Evolutionary conservation across 2,113 vertebrate species (phyloP).

Genomic region (Atherinomorus stipes): DNA sequence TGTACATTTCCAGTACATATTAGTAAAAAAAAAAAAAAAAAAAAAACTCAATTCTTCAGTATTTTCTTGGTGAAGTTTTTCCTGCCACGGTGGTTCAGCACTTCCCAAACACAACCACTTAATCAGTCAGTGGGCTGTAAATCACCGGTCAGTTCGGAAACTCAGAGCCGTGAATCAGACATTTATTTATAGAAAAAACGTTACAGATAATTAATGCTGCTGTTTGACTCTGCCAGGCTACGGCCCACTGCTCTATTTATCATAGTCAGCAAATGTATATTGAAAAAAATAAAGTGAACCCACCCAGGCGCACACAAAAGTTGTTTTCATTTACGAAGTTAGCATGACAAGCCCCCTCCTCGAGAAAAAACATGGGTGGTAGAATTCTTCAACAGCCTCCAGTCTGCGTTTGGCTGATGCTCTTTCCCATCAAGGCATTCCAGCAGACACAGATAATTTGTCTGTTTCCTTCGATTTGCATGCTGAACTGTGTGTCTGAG

Average conservation of each 20-base stretch:
- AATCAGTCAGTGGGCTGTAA: slow-evolving; percentile 43
- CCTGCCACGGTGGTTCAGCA: slow-evolving; percentile 13
- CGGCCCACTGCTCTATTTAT: slow-evolving; percentile 28
- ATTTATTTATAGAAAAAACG: slow-evolving; percentile 32
- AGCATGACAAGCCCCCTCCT: slow-evolving; percentile 16
- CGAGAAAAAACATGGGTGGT: slow-evolving; percentile 50
- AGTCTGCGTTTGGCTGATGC: slow-evolving; percentile 58
- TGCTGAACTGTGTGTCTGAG: slow-evolving; percentile 12
- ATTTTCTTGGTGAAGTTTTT: slow-evolving; percentile 23
- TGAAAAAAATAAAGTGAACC: neutral
- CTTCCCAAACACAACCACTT: slow-evolving; percentile 18
- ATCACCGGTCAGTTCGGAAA: slow-evolving; percentile 1
- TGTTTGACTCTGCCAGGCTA: neutral
- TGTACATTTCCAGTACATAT: neutral
- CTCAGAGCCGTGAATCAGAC: neutral
- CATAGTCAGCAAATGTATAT: slow-evolving; percentile 28
- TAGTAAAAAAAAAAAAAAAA: neutral
- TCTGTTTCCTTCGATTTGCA: slow-evolving; percentile 77
- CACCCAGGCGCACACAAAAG: slow-evolving; percentile 10
- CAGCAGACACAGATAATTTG: slow-evolving; percentile 65
- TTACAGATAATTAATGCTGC: slow-evolving; percentile 30
- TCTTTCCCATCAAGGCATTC: slow-evolving; percentile 71
- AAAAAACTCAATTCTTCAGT: neutral
- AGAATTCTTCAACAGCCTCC: slow-evolving; percentile 57
- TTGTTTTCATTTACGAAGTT: slow-evolving; percentile 60